Evolutionary conservation across 1,140 invertebrate species (phyloP).

Genomic region (Oreohelix idahoensis): DNA sequence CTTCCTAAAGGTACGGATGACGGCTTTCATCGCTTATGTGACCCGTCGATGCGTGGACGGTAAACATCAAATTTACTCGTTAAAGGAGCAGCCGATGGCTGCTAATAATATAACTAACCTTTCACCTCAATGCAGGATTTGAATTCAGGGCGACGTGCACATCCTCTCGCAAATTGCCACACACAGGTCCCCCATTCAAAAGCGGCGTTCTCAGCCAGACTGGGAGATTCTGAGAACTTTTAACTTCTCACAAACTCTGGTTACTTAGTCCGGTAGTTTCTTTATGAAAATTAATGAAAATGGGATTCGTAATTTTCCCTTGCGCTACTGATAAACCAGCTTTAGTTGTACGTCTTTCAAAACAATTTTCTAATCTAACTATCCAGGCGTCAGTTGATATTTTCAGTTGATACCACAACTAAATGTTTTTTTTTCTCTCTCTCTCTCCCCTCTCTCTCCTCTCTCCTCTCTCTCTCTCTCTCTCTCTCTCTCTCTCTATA

Average conservation of each 20-base stretch:
- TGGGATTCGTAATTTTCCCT: too few relatives aligned
- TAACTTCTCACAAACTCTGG: neutral
- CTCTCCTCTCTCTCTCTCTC: too few relatives aligned
- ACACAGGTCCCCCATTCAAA: neutral
- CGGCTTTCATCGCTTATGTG: slow-evolving; percentile 14
- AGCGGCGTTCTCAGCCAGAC: neutral
- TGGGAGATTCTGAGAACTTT: neutral
- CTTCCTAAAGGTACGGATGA: neutral
- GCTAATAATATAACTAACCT: slow-evolving; percentile 41
- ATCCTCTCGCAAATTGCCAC: slow-evolving; percentile 13
- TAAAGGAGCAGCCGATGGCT: neutral
- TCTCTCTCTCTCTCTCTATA: too few relatives aligned
- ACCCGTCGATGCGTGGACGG: slow-evolving; percentile 9
- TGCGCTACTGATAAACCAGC: too few relatives aligned
- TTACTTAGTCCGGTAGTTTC: too few relatives aligned
- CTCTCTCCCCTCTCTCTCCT: too few relatives aligned
- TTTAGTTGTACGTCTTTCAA: too few relatives aligned
- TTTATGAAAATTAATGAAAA: too few relatives aligned
- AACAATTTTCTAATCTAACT: too few relatives aligned
- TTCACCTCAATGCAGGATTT: slow-evolving; percentile 17
- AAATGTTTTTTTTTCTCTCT: too few relatives aligned
- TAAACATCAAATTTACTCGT: slow-evolving; percentile 3
- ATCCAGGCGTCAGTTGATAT: too few relatives aligned
- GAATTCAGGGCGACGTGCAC: slow-evolving; percentile 18
- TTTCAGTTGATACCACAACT: too few relatives aligned